phyloP scores from a whole-genome alignment of 2,797 vertebrate genomes.

The Sebastes diploproa region DNA sequence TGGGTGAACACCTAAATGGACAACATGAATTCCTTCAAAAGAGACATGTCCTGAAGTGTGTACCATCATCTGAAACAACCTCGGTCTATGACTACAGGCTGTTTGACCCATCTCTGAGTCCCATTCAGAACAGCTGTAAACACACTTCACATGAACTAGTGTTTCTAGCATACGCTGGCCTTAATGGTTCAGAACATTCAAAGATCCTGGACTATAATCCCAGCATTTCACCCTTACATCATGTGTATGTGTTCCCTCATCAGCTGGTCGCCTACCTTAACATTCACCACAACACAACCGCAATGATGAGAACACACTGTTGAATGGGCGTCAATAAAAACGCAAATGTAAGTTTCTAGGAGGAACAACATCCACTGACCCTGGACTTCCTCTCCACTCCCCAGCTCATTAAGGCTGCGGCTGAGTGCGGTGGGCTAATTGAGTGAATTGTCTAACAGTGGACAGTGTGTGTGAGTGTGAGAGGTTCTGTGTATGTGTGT shows the following conservation, averaged over 20 bases:
- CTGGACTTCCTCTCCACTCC: conserved; percentile 8
- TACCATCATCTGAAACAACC: neutral
- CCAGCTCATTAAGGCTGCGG: conserved; percentile 59
- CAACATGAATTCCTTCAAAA: neutral
- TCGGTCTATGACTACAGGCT: neutral
- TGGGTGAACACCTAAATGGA: neutral
- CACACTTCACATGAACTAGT: no score
- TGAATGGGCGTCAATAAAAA: neutral
- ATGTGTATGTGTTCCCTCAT: neutral
- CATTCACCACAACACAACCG: conserved; percentile 14
- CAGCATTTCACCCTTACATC: neutral
- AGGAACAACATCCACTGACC: conserved; percentile 44
- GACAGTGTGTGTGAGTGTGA: conserved; percentile 82
- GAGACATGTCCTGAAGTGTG: neutral
- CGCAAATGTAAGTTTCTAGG: neutral
- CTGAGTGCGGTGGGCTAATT: conserved; percentile 84
- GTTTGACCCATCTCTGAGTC: neutral
- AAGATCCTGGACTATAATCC: neutral
- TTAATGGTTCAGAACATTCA: neutral
- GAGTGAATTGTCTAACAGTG: conserved; percentile 89
- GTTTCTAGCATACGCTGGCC: no score
- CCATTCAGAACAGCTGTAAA: neutral
- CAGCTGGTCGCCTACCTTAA: neutral
- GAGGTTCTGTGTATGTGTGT: neutral
- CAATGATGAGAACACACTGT: conserved; percentile 41